Evolutionary conservation across 2,797 vertebrate species (phyloP).

Genomic region (Sorex maritimensis): DNA sequence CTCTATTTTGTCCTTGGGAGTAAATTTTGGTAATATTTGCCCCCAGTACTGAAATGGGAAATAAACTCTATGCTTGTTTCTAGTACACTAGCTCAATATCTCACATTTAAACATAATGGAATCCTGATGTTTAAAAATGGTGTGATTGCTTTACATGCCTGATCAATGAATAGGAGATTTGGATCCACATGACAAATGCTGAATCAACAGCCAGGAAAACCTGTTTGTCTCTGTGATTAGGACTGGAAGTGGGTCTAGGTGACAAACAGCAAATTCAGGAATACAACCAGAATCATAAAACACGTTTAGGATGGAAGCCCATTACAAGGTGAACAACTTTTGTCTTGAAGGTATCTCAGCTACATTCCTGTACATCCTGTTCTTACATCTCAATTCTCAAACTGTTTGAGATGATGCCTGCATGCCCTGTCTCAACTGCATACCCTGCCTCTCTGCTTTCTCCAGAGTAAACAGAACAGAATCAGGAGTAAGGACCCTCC

Average conservation of each 20-base stretch:
- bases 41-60: conserved; percentile 47
- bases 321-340: background rate
- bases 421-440: background rate
- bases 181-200: background rate
- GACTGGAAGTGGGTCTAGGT: background rate
- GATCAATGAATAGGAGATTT: conserved; percentile 34
- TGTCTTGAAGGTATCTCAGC: background rate
- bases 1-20: conserved; percentile 54
- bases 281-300: background rate
- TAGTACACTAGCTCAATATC: conserved; percentile 50
- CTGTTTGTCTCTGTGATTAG: background rate
- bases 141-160: conserved; percentile 51
- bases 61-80: conserved; percentile 70
- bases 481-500: background rate
- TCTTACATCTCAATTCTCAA: conserved; percentile 12
- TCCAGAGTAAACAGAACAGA: background rate
- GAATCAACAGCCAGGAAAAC: background rate
- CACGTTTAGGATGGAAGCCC: background rate
- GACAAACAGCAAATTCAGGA: background rate
- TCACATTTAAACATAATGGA: conserved; percentile 57
- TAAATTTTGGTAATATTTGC: conserved; percentile 67
- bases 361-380: background rate
- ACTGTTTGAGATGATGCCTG: background rate
- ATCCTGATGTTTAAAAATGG: conserved; percentile 18
- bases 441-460: background rate